Conservation (phyloP, 1,140 invertebrate genomes). For the Apis florea region DNA sequence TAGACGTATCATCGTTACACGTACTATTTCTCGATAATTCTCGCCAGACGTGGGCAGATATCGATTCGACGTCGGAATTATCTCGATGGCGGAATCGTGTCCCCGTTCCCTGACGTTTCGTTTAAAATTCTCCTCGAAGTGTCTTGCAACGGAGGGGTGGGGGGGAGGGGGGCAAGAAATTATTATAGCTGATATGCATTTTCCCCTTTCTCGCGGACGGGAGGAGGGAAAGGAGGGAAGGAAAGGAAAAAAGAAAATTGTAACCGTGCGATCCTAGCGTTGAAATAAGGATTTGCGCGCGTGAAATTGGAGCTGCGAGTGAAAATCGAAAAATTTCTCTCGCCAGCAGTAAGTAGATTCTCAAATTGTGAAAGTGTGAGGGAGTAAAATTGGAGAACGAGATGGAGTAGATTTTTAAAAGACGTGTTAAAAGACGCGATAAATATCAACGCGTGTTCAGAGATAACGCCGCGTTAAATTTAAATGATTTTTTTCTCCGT, state of each 20-base stretch:
- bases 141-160: too few relatives aligned
- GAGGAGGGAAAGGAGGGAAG: not conserved
- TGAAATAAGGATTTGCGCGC: not conserved
- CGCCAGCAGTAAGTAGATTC: too few relatives aligned
- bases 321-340: not conserved
- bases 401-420: too few relatives aligned
- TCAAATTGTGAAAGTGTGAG: too few relatives aligned
- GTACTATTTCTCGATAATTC: slow-evolving; percentile 29
- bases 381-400: too few relatives aligned
- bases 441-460: too few relatives aligned
- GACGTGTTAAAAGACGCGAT: not conserved
- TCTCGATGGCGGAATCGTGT: not conserved
- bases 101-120: not conserved
- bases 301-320: not conserved
- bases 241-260: not conserved
- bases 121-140: slow-evolving; percentile 3
- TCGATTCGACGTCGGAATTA: not conserved
- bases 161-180: not conserved
- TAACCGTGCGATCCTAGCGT: not conserved
- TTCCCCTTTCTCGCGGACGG: not conserved
- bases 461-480: too few relatives aligned
- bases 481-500: too few relatives aligned
- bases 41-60: not conserved
- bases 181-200: not conserved
- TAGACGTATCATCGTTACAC: slow-evolving; percentile 5